phyloP scores from a whole-genome alignment of 2,888 invertebrate species.

The Cataglyphis altisquamis region DNA sequence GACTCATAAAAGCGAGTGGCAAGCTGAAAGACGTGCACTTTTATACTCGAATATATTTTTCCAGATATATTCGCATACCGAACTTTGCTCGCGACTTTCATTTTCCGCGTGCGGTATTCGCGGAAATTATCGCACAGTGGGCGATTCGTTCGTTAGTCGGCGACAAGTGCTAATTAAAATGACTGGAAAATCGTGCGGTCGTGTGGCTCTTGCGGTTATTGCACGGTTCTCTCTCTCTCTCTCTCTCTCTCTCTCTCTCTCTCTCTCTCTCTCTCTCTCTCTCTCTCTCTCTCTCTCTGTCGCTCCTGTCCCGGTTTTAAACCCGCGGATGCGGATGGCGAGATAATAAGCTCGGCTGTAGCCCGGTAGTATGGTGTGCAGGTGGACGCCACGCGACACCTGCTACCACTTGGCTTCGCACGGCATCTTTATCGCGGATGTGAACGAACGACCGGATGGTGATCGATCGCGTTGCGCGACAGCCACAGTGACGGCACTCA shows the following conservation, averaged over 20 bases:
- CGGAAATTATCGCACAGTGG: background rate
- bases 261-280: background rate
- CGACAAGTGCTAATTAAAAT: constrained; percentile 38
- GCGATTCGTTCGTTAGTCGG: background rate
- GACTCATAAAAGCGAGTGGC: background rate
- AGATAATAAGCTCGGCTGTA: constrained; percentile 60
- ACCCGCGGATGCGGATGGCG: constrained; percentile 9
- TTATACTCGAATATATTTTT: too few species aligned
- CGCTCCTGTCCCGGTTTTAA: constrained; percentile 2
- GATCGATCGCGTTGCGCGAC: constrained; percentile 59
- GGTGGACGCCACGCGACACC: constrained; percentile 73
- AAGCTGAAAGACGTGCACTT: background rate
- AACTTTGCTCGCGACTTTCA: background rate
- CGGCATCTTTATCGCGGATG: constrained; percentile 59
- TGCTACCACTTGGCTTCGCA: constrained; percentile 65
- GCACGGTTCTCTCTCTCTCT: background rate
- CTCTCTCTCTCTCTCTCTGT: too few species aligned
- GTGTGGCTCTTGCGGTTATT: constrained; percentile 39
- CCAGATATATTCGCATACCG: background rate
- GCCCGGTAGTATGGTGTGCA: constrained; percentile 58
- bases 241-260: too few species aligned
- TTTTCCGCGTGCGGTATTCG: background rate
- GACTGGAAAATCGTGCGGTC: constrained; percentile 23
- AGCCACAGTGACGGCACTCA: constrained; percentile 45
- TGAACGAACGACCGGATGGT: constrained; percentile 38